Evolutionary conservation across 2,113 vertebrate genomes (phyloP).

Genomic region (Aplodontia rufa): DNA sequence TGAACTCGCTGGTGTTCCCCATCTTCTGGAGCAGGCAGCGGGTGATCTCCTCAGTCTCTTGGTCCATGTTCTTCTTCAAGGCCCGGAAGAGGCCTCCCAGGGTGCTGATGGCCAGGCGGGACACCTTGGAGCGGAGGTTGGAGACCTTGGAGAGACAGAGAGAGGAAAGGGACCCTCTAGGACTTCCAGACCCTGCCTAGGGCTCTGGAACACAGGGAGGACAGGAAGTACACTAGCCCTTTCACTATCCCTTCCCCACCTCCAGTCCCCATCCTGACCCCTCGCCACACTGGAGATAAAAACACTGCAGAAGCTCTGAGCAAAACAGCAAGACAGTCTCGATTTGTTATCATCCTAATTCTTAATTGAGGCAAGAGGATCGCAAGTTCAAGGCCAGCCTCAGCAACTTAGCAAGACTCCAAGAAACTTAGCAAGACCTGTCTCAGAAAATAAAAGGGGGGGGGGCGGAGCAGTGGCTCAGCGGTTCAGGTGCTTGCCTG

Average conservation of each 20-base stretch:
- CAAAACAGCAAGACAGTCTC: not conserved
- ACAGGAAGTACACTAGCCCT: accelerated
- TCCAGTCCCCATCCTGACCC: not conserved
- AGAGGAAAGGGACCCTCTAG: not conserved
- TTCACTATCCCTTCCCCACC: accelerated
- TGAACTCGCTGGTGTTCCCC: slow-evolving; percentile 80
- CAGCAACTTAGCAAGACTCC: too few relatives aligned
- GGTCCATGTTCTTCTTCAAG: slow-evolving; percentile 84
- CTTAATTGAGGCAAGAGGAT: too few relatives aligned
- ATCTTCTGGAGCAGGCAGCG: slow-evolving; percentile 80
- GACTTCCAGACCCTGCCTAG: not conserved
- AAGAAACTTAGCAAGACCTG: too few relatives aligned
- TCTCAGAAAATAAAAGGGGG: too few relatives aligned
- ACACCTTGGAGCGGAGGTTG: slow-evolving; percentile 84
- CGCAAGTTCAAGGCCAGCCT: too few relatives aligned
- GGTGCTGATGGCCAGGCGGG: slow-evolving; percentile 76
- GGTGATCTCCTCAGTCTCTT: slow-evolving; percentile 75
- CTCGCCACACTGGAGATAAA: accelerated
- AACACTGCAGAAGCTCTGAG: not conserved
- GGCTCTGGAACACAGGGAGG: not conserved
- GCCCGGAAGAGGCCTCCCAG: slow-evolving; percentile 79
- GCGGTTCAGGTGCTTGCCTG: too few relatives aligned
- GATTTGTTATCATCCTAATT: not conserved
- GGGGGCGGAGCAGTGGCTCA: too few relatives aligned
- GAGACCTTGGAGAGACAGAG: slow-evolving; percentile 79